These are phyloP conservation scores for Lordiphosa clarofinis DNA, from an alignment of 1,140 invertebrate species.

Conservation along the genomic window DNA sequence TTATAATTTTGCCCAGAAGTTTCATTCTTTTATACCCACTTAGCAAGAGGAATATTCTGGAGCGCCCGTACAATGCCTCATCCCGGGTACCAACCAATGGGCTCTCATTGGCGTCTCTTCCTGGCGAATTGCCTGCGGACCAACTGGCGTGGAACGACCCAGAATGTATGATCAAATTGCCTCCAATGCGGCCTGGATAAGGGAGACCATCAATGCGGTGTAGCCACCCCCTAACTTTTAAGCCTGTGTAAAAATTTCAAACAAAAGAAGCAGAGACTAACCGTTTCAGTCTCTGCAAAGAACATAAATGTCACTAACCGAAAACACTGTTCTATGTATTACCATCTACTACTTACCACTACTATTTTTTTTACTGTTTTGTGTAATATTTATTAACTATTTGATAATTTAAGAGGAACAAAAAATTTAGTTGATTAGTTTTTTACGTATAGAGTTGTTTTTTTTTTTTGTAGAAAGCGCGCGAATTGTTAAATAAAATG, in stretches of 20 bases:
- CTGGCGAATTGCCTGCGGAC: slow-evolving; percentile 89
- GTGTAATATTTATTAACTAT: slow-evolving; percentile 75
- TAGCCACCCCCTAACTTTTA: slow-evolving; percentile 23
- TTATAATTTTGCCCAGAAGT: no score
- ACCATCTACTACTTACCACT: no score
- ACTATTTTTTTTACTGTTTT: slow-evolving; percentile 62
- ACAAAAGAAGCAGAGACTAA: slow-evolving; percentile 1
- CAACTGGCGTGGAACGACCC: slow-evolving; percentile 86
- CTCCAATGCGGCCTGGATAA: slow-evolving; percentile 90
- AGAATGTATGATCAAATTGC: slow-evolving; percentile 90
- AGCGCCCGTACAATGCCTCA: slow-evolving; percentile 88
- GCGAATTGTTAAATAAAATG: slow-evolving; percentile 57
- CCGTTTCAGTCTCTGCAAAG: slow-evolving; percentile 19
- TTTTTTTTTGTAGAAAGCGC: slow-evolving; percentile 52
- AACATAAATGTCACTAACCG: slow-evolving; percentile 31
- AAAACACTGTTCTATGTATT: slow-evolving; percentile 31
- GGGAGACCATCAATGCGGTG: slow-evolving; percentile 83
- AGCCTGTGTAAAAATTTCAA: slow-evolving; percentile 28
- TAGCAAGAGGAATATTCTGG: slow-evolving; percentile 93
- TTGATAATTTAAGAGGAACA: slow-evolving; percentile 43
- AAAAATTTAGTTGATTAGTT: slow-evolving; percentile 55
- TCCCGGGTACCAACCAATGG: slow-evolving; percentile 85
- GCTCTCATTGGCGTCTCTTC: slow-evolving; percentile 87
- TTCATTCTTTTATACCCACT: slow-evolving; percentile 1
- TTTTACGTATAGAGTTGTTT: slow-evolving; percentile 28